These are phyloP conservation scores for Melipona bicolor DNA, from an alignment of 2,888 invertebrate species.

Conservation along the genomic window DNA sequence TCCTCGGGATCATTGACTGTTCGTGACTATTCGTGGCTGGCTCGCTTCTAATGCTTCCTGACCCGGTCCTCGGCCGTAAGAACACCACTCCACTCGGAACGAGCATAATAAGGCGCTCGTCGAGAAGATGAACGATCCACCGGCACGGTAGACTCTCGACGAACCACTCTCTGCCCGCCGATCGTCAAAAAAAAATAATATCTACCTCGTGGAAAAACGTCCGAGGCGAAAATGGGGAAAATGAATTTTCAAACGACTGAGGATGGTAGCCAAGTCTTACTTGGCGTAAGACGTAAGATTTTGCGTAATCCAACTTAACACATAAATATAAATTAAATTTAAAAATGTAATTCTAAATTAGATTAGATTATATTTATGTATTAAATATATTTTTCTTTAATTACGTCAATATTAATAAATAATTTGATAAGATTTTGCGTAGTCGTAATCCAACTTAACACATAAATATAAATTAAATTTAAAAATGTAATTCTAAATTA, in stretches of 20 bases:
- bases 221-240: not conserved
- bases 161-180: not conserved
- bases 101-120: conserved; percentile 54
- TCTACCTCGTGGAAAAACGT: not conserved
- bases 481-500: too few species aligned
- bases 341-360: too few species aligned
- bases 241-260: conserved; percentile 21
- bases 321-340: too few species aligned
- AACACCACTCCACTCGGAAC: conserved; percentile 54
- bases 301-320: too few species aligned
- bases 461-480: too few species aligned
- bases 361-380: too few species aligned
- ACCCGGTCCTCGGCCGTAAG: conserved; percentile 55
- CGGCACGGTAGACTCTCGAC: conserved; percentile 41
- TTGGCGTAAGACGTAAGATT: too few species aligned
- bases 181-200: not conserved
- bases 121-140: conserved; percentile 57
- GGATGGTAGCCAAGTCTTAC: too few species aligned
- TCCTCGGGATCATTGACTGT: conserved; percentile 45
- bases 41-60: conserved; percentile 48
- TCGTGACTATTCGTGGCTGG: conserved; percentile 36
- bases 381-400: too few species aligned
- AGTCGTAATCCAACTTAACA: too few species aligned
- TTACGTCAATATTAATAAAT: too few species aligned
- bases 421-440: too few species aligned